Conservation (phyloP, 2,888 invertebrate species). For the Anaspis maculata region DNA sequence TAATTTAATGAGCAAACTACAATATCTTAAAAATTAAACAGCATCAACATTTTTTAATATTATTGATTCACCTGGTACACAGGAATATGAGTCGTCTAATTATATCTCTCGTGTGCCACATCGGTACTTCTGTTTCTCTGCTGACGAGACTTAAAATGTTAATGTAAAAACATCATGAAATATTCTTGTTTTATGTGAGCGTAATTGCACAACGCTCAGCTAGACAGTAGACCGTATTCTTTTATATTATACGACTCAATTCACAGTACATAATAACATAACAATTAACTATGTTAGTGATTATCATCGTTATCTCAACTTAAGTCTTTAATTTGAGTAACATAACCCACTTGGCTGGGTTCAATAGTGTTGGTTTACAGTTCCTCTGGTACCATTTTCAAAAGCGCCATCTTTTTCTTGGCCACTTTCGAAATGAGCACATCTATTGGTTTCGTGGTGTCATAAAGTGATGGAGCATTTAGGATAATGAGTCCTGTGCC, state of each 20-base stretch:
- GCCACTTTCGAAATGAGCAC: slow-evolving; percentile 86
- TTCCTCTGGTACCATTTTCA: slow-evolving; percentile 72
- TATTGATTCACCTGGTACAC: slow-evolving; percentile 30
- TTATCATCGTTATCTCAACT: slow-evolving; percentile 39
- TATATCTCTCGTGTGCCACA: too few species aligned
- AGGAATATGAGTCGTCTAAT: slow-evolving; percentile 10
- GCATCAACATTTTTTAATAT: slow-evolving; percentile 32
- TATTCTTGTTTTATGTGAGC: too few species aligned
- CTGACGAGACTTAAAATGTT: too few species aligned
- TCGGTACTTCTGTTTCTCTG: too few species aligned
- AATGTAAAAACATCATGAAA: too few species aligned
- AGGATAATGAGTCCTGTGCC: slow-evolving; percentile 85
- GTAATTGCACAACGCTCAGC: too few species aligned
- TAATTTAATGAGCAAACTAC: slow-evolving; percentile 29
- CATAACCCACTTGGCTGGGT: not conserved
- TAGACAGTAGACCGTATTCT: too few species aligned
- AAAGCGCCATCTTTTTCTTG: slow-evolving; percentile 79
- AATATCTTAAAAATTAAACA: slow-evolving; percentile 32
- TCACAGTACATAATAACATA: slow-evolving; percentile 23
- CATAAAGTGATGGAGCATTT: slow-evolving; percentile 86
- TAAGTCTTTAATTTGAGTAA: slow-evolving; percentile 11
- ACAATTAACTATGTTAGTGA: slow-evolving; percentile 27
- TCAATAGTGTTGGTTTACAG: slow-evolving; percentile 23
- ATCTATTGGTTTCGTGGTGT: slow-evolving; percentile 82
- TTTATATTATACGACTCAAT: too few species aligned